These are phyloP conservation scores for Halyomorpha halys DNA, from an alignment of 1,140 invertebrate species.

Conservation along the genomic window DNA sequence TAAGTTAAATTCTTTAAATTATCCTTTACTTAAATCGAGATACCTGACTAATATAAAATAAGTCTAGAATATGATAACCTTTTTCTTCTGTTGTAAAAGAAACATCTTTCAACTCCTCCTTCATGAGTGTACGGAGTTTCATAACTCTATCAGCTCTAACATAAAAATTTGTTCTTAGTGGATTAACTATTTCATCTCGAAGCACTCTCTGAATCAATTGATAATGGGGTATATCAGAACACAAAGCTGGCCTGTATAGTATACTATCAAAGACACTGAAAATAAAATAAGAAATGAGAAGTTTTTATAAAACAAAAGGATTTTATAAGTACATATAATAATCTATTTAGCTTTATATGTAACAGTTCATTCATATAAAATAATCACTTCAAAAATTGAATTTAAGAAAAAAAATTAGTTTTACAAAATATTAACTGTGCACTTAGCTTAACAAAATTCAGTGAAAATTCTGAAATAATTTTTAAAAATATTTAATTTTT, in stretches of 20 bases:
- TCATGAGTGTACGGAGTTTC: conserved; percentile 78
- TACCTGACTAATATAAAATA: background rate
- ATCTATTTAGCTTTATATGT: too few species aligned
- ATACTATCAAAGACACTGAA: conserved; percentile 77
- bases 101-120: conserved; percentile 76
- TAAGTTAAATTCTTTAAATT: too few species aligned
- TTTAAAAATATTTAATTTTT: too few species aligned
- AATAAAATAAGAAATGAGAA: conserved; percentile 15
- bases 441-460: too few species aligned
- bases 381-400: too few species aligned
- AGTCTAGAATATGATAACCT: conserved; percentile 41
- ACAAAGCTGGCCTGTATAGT: conserved; percentile 60
- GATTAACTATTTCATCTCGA: conserved; percentile 92
- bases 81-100: conserved; percentile 86
- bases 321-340: too few species aligned
- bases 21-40: too few species aligned
- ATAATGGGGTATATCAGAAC: conserved; percentile 72
- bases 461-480: too few species aligned
- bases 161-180: conserved; percentile 76
- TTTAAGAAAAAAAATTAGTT: too few species aligned
- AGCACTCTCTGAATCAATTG: conserved; percentile 79
- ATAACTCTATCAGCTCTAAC: conserved; percentile 91
- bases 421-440: too few species aligned
- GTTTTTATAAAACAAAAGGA: background rate
- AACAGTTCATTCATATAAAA: too few species aligned